Evolutionary conservation across 2,888 invertebrate genomes (phyloP).

Genomic region (Heliconius cydno): DNA sequence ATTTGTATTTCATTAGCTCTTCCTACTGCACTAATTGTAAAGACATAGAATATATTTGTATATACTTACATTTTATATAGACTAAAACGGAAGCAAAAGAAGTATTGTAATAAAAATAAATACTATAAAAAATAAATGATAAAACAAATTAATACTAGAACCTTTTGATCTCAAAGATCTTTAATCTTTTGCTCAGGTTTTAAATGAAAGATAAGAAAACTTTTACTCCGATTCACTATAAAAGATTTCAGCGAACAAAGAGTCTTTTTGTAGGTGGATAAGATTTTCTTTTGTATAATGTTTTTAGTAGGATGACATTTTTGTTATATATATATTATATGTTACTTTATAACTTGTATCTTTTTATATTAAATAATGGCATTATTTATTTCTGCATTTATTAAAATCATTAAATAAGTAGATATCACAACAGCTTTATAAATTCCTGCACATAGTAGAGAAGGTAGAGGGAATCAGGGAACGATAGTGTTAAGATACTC

Average conservation of each 20-base stretch:
- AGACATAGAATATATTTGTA: no score
- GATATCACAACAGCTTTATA: no score
- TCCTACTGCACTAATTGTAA: no score
- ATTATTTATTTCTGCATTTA: background rate
- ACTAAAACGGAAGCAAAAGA: no score
- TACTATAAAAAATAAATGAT: background rate
- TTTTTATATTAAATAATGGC: background rate
- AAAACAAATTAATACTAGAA: slow-evolving; percentile 10
- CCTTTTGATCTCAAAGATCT: slow-evolving; percentile 23
- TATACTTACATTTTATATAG: no score
- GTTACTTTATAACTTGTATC: slow-evolving; percentile 25
- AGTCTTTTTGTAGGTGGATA: slow-evolving; percentile 21
- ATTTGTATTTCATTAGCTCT: no score
- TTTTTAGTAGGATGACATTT: slow-evolving; percentile 17
- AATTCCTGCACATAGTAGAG: no score
- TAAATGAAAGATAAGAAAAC: slow-evolving; percentile 6
- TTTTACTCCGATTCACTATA: slow-evolving; percentile 22
- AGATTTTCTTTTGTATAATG: slow-evolving; percentile 24
- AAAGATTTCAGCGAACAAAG: slow-evolving; percentile 17
- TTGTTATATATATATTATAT: background rate
- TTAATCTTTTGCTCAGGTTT: background rate
- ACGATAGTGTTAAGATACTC: no score
- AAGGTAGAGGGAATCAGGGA: no score
- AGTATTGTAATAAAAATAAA: background rate
- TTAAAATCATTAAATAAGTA: background rate